Evolutionary conservation across 2,888 invertebrate species (phyloP), one percentile per base, ranked within the genome.

Genomic region (Noctua pronuba): DNA sequence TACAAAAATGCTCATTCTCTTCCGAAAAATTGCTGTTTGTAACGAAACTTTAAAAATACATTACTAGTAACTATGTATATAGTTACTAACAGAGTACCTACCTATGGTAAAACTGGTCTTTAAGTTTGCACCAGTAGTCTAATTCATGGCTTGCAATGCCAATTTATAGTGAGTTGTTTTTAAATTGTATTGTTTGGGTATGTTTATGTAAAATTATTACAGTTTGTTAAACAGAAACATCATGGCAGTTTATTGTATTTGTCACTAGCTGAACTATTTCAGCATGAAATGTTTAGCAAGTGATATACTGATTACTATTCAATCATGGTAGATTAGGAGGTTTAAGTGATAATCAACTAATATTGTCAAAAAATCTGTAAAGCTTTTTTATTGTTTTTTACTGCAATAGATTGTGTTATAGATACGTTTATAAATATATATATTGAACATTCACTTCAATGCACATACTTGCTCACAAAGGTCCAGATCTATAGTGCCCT

Each of bases 401-500:
- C 49, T 38, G 11, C 0, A 46, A 31, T 1, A 60, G 13, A 46
- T 67, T 38, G 80, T 70, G 38, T 13, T 49, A 0, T n/a, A 41
- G 8, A 55, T 31, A 52, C 60, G 11, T 66, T 8, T 62, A 46
- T n/a, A 28, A 58, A 35, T 60, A 11, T 64, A 31, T 68, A 64
- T 68, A 64, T 68, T 52, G 41, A 35, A 62, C 73, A 80, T 81
- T 83, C 77, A 79, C 73, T 77, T 74, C 65, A 84, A 52, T 64
- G 75, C 79, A 91, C 91, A 89, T 95, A 99, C 99, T 97, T 99
- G 99, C 96, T 99, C 99, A 95, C 99, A 99, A 94, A 99, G 98
- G 97, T 99, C 99, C 92, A 99, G 97, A 97, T 99, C 98, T 91
- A 99, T 99, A 82, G 98, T 97, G 91, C 99, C 99, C 96, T 99